These are phyloP conservation scores for Bombus soroeensis DNA, from an alignment of 1,140 invertebrate genomes.

Conservation along the genomic window DNA sequence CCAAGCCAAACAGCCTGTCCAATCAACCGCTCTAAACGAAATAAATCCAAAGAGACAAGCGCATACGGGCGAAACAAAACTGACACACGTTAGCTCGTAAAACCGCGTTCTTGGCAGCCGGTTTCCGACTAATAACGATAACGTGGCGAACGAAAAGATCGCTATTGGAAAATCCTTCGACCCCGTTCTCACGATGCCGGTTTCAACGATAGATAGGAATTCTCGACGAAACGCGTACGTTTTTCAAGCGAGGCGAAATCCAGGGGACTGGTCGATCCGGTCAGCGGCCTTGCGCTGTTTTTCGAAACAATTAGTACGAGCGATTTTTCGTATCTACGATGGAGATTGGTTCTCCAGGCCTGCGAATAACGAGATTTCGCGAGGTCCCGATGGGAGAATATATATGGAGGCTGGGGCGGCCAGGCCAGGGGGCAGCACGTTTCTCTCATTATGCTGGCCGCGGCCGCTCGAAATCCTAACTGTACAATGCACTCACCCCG, in stretches of 20 bases:
- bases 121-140: slow-evolving; percentile 17
- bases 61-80: background rate
- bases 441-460: slow-evolving; percentile 75
- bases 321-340: slow-evolving; percentile 52
- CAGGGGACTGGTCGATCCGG: slow-evolving; percentile 30
- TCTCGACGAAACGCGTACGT: slow-evolving; percentile 34
- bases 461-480: slow-evolving; percentile 74
- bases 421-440: slow-evolving; percentile 75
- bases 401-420: slow-evolving; percentile 40
- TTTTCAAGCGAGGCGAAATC: slow-evolving; percentile 18
- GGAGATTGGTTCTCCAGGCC: background rate
- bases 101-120: background rate
- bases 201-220: slow-evolving; percentile 26
- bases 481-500: slow-evolving; percentile 74
- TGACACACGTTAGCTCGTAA: background rate
- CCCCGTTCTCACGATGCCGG: slow-evolving; percentile 47
- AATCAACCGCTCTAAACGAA: background rate
- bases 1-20: background rate
- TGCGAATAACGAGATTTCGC: slow-evolving; percentile 40
- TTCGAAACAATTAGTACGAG: slow-evolving; percentile 53
- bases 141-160: slow-evolving; percentile 4
- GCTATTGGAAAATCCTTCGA: slow-evolving; percentile 53
- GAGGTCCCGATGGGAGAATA: slow-evolving; percentile 36
- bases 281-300: slow-evolving; percentile 42
- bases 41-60: slow-evolving; percentile 22